These are phyloP conservation scores for Zophobas morio DNA, from an alignment of 1,140 invertebrate species.

Conservation along the genomic window DNA sequence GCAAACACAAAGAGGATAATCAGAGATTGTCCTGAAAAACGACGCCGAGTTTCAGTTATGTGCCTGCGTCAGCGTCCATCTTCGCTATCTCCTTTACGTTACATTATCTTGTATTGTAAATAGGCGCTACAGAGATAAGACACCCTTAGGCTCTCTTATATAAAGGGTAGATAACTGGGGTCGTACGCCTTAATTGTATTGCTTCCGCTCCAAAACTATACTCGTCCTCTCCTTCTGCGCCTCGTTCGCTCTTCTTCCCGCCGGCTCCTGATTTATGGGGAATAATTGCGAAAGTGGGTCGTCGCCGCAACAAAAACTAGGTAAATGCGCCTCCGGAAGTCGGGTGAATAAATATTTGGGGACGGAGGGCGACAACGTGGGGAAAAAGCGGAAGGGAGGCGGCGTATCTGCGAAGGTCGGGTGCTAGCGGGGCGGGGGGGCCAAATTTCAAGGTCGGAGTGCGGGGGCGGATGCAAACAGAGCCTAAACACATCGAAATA, in stretches of 20 bases:
- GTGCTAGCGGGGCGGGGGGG: too few species aligned
- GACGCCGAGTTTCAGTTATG: conserved; percentile 45
- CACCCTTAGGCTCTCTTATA: conserved; percentile 48
- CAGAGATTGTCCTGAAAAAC: conserved; percentile 50
- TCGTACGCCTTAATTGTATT: conserved; percentile 52
- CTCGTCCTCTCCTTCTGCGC: conserved; percentile 26
- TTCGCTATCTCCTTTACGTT: conserved; percentile 49
- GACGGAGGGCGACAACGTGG: background rate
- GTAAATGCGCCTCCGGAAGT: conserved; percentile 29
- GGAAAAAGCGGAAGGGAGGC: background rate
- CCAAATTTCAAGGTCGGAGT: too few species aligned
- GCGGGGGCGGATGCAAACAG: too few species aligned
- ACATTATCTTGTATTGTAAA: conserved; percentile 50
- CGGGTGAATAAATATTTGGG: conserved; percentile 12
- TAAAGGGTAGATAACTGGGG: conserved; percentile 51
- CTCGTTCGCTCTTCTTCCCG: conserved; percentile 18
- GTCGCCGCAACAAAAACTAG: conserved; percentile 23
- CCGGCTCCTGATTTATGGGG: conserved; percentile 30
- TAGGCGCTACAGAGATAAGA: conserved; percentile 50
- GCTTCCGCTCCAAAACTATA: conserved; percentile 50
- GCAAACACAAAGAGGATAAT: conserved; percentile 47
- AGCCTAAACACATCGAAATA: too few species aligned
- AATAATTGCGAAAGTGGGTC: conserved; percentile 37
- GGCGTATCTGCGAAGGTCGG: too few species aligned
- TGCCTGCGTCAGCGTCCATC: conserved; percentile 51